phyloP scores from a whole-genome alignment of 2,888 invertebrate species.

The Acanthoscelides obtectus region DNA sequence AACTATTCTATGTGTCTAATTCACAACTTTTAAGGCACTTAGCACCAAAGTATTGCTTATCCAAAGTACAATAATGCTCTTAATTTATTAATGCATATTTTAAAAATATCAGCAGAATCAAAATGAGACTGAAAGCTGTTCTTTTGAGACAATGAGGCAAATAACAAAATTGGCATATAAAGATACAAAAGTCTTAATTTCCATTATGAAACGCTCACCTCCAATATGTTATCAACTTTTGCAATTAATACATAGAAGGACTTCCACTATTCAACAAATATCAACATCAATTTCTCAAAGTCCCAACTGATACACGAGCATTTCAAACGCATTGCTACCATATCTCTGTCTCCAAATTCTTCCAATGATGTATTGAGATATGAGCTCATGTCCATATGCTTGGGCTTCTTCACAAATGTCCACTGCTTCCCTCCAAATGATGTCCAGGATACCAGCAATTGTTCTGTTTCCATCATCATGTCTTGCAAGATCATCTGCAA shows the following conservation, averaged over 20 bases:
- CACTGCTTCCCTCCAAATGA: conserved; percentile 64
- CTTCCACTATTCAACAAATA: too few relatives aligned
- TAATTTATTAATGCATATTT: too few relatives aligned
- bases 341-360: conserved; percentile 43
- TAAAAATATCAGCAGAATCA: too few relatives aligned
- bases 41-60: background rate
- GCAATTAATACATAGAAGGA: too few relatives aligned
- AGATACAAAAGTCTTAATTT: too few relatives aligned
- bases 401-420: conserved; percentile 56
- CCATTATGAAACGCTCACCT: too few relatives aligned
- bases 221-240: too few relatives aligned
- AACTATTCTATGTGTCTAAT: background rate
- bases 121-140: too few relatives aligned
- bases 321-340: conserved; percentile 28
- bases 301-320: conserved; percentile 24
- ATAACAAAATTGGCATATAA: too few relatives aligned
- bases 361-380: conserved; percentile 37
- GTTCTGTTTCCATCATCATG: conserved; percentile 26
- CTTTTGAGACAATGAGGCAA: too few relatives aligned
- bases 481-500: conserved; percentile 23
- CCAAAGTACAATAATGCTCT: too few relatives aligned
- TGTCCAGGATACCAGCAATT: conserved; percentile 48
- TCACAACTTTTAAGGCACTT: background rate
- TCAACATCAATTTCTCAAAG: too few relatives aligned
- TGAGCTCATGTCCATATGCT: conserved; percentile 35